Evolutionary conservation across 1,140 invertebrate genomes (phyloP).

Genomic region (Drosophila insularis): DNA sequence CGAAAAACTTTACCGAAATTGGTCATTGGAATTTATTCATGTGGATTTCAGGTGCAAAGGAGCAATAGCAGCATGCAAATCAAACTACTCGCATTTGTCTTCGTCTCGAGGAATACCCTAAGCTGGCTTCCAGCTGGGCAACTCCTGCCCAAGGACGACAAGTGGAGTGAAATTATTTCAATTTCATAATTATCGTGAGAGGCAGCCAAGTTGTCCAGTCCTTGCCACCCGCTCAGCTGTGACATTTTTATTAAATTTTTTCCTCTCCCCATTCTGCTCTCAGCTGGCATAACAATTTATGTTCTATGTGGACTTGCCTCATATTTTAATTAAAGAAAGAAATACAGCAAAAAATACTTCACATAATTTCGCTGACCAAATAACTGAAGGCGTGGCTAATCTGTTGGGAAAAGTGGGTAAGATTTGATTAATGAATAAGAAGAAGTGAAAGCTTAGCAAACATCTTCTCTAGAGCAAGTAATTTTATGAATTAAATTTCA

Average conservation of each 20-base stretch:
- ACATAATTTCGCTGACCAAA: conserved; percentile 41
- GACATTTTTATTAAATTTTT: conserved; percentile 70
- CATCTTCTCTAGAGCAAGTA: background rate
- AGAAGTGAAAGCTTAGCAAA: conserved; percentile 14
- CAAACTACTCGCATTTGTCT: conserved; percentile 2
- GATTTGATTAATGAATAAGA: conserved; percentile 39
- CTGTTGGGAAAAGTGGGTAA: background rate
- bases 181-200: conserved; percentile 64
- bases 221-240: conserved; percentile 44
- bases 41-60: conserved; percentile 9
- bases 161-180: conserved; percentile 44
- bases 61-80: conserved; percentile 51
- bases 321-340: conserved; percentile 60
- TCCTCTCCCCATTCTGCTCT: background rate
- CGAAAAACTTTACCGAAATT: conserved; percentile 1
- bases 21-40: conserved; percentile 27
- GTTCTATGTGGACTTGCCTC: conserved; percentile 12
- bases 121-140: conserved; percentile 25
- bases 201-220: conserved; percentile 18
- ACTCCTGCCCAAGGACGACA: conserved; percentile 37
- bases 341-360: conserved; percentile 10
- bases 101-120: conserved; percentile 20
- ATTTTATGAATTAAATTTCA: background rate
- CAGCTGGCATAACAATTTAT: conserved; percentile 27
- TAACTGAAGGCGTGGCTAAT: background rate